Percentiles rank a stretch among this genome's conserved stretches.
Evolutionary conservation across 2,888 invertebrate genomes (phyloP).

Genomic region (Tillus elongatus): DNA sequence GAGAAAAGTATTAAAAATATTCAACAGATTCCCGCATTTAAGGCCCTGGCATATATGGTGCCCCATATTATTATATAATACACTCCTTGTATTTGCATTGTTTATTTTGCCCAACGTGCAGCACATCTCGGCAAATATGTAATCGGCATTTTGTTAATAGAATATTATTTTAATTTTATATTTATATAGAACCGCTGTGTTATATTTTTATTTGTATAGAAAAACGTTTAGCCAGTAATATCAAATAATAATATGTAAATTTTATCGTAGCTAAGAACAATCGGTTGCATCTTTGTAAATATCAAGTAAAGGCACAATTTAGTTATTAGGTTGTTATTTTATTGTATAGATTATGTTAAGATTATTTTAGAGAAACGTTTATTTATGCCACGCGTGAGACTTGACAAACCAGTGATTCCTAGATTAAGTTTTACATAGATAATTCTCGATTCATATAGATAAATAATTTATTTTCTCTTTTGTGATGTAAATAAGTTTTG

Average conservation of each 20-base stretch:
- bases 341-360: slow-evolving; percentile 33
- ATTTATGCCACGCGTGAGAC: slow-evolving; percentile 35
- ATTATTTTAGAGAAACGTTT: slow-evolving; percentile 24
- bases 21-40: no score
- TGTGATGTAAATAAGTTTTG: slow-evolving; percentile 38
- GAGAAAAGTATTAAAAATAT: no score
- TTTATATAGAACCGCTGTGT: no score
- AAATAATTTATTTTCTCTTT: slow-evolving; percentile 35
- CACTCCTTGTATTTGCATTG: background rate
- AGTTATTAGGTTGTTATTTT: slow-evolving; percentile 30
- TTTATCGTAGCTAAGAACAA: slow-evolving; percentile 12
- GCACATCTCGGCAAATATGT: background rate
- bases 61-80: no score
- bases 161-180: background rate
- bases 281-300: slow-evolving; percentile 42
- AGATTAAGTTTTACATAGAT: slow-evolving; percentile 35
- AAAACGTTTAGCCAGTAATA: background rate
- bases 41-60: no score
- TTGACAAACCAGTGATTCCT: slow-evolving; percentile 39
- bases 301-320: slow-evolving; percentile 26
- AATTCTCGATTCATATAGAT: slow-evolving; percentile 23
- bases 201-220: slow-evolving; percentile 1
- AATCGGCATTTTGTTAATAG: background rate
- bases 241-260: background rate
- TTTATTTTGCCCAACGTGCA: background rate